Base-by-base conservation (phyloP, 2,113 vertebrate genomes). In the Chrysochloris asiatica region DNA sequence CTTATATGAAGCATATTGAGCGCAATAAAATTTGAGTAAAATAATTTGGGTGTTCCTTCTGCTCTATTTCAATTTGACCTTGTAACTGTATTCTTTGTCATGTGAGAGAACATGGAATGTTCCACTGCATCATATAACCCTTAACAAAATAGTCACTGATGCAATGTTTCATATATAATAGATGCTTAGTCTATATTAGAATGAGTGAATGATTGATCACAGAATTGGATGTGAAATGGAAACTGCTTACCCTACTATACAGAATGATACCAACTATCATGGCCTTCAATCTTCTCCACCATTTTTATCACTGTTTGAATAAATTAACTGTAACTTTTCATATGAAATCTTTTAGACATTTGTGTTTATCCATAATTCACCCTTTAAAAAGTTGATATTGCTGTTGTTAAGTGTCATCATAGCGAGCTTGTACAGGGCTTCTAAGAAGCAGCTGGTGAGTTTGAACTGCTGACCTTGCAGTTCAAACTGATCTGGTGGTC, bases 361-460 rank as follows among this genome's bases (percentile, higher is more conserved):
- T 56, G 59, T 48, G 8, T 33, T 76, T 36, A 61, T 52, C 26
- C n/a, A 8, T 61, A 54, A 89, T 45, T 33, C 13, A n/a, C 59
- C 28, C 43, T 73, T 88, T 48, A 38, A 71, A 92, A 81, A 76
- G 4, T 82, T n/a, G n/a, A n/a, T n/a, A n/a, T n/a, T n/a, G n/a
- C n/a, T n/a, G n/a, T n/a, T n/a, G n/a, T n/a, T n/a, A n/a, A n/a
- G n/a, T n/a, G n/a, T n/a, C n/a, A n/a, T n/a, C n/a, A n/a, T n/a
- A n/a, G n/a, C n/a, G n/a, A n/a, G n/a, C n/a, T n/a, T n/a, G n/a
- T n/a, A n/a, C n/a, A n/a, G n/a, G n/a, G n/a, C n/a, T n/a, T n/a
- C n/a, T n/a, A n/a, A n/a, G n/a, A n/a, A n/a, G n/a, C n/a, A n/a
- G n/a, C n/a, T n/a, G n/a, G n/a, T n/a, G n/a, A n/a, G n/a, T n/a